A percentile compares a stretch with the other conserved stretches of the same genome.
Conservation (phyloP, 1,140 invertebrate genomes). For the Dendroctonus ponderosae region DNA sequence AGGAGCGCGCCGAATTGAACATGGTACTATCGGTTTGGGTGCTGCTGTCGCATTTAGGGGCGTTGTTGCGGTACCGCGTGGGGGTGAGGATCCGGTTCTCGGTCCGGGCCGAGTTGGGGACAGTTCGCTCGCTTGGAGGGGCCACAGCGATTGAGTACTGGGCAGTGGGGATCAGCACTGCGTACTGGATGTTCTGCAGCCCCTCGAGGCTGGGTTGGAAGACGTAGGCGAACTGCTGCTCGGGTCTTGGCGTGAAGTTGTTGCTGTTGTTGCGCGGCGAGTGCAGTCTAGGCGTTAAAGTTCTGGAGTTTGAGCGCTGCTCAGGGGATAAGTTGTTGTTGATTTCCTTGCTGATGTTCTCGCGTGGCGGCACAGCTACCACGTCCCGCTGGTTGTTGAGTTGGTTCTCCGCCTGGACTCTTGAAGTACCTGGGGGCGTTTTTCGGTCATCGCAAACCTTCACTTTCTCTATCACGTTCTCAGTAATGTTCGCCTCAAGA, state of each 20-base stretch:
- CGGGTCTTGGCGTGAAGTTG: slow-evolving; percentile 7
- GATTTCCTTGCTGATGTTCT: slow-evolving; percentile 36
- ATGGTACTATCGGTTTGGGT: slow-evolving; percentile 65
- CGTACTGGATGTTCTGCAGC: slow-evolving; percentile 54
- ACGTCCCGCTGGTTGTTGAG: slow-evolving; percentile 24
- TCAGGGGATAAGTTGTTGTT: slow-evolving; percentile 32
- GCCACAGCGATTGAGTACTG: slow-evolving; percentile 40
- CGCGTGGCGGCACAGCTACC: background rate
- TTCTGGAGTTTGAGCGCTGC: slow-evolving; percentile 1
- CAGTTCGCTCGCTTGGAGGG: slow-evolving; percentile 15
- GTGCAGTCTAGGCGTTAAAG: slow-evolving; percentile 11
- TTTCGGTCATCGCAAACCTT: slow-evolving; percentile 11
- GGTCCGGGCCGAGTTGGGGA: slow-evolving; percentile 36
- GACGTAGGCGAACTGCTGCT: slow-evolving; percentile 39
- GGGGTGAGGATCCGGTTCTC: slow-evolving; percentile 62
- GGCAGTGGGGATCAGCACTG: slow-evolving; percentile 56
- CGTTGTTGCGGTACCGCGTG: slow-evolving; percentile 57
- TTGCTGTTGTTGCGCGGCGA: slow-evolving; percentile 6
- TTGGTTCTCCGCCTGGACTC: background rate
- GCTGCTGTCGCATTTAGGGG: slow-evolving; percentile 58
- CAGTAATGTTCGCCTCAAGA: slow-evolving; percentile 32
- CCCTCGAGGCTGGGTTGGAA: slow-evolving; percentile 51
- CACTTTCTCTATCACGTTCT: slow-evolving; percentile 34
- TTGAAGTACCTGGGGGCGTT: background rate
- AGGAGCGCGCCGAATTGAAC: slow-evolving; percentile 20